Base-by-base conservation (phyloP, 1,140 invertebrate genomes). In the Papilio machaon region DNA sequence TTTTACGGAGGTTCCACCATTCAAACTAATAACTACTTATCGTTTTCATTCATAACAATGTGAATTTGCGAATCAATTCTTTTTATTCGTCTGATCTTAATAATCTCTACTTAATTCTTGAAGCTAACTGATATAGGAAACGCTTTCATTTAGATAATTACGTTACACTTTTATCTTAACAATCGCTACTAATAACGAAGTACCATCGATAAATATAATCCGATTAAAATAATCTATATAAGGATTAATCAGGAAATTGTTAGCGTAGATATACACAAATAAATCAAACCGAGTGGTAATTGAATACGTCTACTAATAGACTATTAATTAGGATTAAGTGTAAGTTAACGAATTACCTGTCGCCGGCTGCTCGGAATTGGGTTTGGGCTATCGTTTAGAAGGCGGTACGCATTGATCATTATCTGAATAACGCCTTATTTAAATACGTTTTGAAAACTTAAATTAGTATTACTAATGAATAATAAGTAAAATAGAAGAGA, bases 241-340 rank as follows among this genome's bases (percentile, higher is more conserved):
- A 52, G 81, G 77, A 82, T 87, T 85, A 86, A 89, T 91, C 84
- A 88, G 85, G 78, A 49, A 87, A 88, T 85, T 86, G 73, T 86
- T 86, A 84, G 81, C 84, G 80, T 58, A 82, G 79, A 60, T 81
- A 85, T 86, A 76, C 75, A 85, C 54, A 64, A 82, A 91, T 93
- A 92, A 93, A 93, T 92, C 91, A 91, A 88, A 85, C 74, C 38
- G 78, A 85, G 80, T 87, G 82, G 87, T 91, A 92, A 93, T 92
- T 91, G 91, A 92, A 93, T 87, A 89, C 82, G 91, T 89, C 85
- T 81, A 84, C 88, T 91, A 91, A 91, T 91, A 91, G 87, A 70
- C 91, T 84, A 92, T 93, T 93, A 92, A 92, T 93, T 89, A 91
- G 90, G 85, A 89, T 91, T 91, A 91, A 84, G 86, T 86, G 87